Evolutionary conservation across 1,140 invertebrate genomes (phyloP).

Genomic region (Patella vulgata): DNA sequence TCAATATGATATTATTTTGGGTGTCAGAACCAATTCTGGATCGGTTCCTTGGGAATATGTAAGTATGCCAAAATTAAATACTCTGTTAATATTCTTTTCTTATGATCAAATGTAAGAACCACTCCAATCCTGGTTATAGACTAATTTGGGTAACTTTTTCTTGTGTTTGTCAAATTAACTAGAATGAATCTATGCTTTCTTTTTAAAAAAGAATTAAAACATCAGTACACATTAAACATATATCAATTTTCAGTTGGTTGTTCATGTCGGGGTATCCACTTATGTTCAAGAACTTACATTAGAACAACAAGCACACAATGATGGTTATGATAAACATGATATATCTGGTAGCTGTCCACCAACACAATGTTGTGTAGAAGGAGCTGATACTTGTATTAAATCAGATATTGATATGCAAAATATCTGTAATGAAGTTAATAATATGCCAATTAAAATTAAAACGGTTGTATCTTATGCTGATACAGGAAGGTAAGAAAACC

Average conservation of each 20-base stretch:
- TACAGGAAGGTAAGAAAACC: conserved; percentile 65
- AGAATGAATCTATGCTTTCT: no score
- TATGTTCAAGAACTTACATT: conserved; percentile 66
- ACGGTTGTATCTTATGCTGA: conserved; percentile 67
- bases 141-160: no score
- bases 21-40: no score
- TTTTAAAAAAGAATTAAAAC: neutral
- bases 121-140: no score
- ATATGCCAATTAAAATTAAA: conserved; percentile 47
- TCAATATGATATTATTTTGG: no score
- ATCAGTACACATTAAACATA: neutral
- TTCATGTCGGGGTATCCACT: conserved; percentile 71
- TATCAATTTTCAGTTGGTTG: conserved; percentile 60
- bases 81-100: neutral
- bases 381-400: conserved; percentile 53
- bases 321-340: conserved; percentile 65
- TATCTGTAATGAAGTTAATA: conserved; percentile 64
- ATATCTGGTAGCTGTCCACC: conserved; percentile 51
- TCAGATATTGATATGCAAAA: conserved; percentile 64
- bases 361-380: conserved; percentile 57
- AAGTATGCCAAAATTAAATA: no score
- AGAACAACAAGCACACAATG: conserved; percentile 68
- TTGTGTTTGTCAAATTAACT: neutral
- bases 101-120: no score
- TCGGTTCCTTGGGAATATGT: no score